Base-by-base conservation (phyloP, 2,113 vertebrate genomes). In the Arenaria interpres region DNA sequence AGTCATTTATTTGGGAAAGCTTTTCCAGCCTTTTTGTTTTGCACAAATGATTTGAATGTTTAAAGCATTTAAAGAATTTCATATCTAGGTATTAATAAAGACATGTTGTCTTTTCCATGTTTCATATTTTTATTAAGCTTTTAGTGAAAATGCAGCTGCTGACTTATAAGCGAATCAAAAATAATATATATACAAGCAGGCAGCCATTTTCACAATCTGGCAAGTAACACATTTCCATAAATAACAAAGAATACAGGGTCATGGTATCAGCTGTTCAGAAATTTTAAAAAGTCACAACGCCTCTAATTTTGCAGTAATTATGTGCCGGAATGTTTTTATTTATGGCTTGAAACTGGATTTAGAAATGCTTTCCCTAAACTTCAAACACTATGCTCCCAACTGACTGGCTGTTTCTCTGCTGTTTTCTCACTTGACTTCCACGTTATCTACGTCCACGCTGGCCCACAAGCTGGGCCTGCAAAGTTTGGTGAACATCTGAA, bases 161-260 rank as follows among this genome's bases (percentile, higher is more conserved):
- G 39, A 83, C 54, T 87, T 89, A 79, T 32, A 86, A 91, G 73
- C 8, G n/a, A 76, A 89, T 85, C 27, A 72, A 85, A 85, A 89
- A 41, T 57, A 85, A 71, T 25, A 48, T 35, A 92, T 35, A 86
- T 88, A 97, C 60, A 85, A 74, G 54, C 28, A 85, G 45, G 54
- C 32, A 94, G 88, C 87, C 41, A 43, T 82, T 88, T 94, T 87
- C 93, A 81, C 32, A 93, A 69, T 72, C 95, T 77, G 73, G 93
- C 84, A 68, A 90, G 77, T 83, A 39, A 77, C 73, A 50, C 60
- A 81, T 94, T 95, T 94, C 78, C 85, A 85, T 89, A 95, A 94
- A 96, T 91, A 93, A 92, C 95, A 75, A 96, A 93, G 91, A 79
- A 86, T 60, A 82, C 71, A 56, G 43, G 92, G 87, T 76, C 96